Evolutionary conservation across 2,113 vertebrate genomes (phyloP).

Genomic region (Carassius gibelio): DNA sequence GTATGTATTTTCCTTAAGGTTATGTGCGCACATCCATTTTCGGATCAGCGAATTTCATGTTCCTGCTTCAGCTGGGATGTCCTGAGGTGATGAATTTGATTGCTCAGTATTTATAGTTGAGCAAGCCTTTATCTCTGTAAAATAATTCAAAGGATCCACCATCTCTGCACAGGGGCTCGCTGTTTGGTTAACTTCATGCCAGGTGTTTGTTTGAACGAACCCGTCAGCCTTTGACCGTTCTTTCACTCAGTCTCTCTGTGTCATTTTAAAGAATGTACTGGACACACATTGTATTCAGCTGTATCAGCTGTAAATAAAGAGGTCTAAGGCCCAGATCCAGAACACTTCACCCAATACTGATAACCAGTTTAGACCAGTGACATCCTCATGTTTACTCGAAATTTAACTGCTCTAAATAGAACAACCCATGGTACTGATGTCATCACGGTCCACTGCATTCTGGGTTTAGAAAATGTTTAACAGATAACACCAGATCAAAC

Average conservation of each 20-base stretch:
- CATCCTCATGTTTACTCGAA: slow-evolving; percentile 16
- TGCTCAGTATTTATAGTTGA: slow-evolving; percentile 13
- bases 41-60: not conserved
- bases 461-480: slow-evolving; percentile 49
- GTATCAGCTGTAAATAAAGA: slow-evolving; percentile 21
- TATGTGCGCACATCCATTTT: not conserved
- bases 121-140: not conserved
- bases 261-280: not conserved
- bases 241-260: not conserved
- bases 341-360: not conserved
- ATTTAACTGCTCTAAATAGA: slow-evolving; percentile 24
- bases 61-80: not conserved
- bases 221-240: not conserved
- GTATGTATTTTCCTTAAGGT: not conserved
- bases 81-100: not conserved
- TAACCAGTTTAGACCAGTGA: not conserved
- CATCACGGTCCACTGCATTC: not conserved
- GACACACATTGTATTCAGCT: slow-evolving; percentile 14
- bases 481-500: slow-evolving; percentile 32
- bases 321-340: not conserved
- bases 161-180: not conserved
- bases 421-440: slow-evolving; percentile 12
- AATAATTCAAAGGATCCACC: not conserved
- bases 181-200: not conserved
- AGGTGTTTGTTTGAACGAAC: slow-evolving; percentile 41